These are phyloP conservation scores for Lepisosteus oculatus DNA, from an alignment of 2,113 vertebrate species.

Conservation along the genomic window DNA sequence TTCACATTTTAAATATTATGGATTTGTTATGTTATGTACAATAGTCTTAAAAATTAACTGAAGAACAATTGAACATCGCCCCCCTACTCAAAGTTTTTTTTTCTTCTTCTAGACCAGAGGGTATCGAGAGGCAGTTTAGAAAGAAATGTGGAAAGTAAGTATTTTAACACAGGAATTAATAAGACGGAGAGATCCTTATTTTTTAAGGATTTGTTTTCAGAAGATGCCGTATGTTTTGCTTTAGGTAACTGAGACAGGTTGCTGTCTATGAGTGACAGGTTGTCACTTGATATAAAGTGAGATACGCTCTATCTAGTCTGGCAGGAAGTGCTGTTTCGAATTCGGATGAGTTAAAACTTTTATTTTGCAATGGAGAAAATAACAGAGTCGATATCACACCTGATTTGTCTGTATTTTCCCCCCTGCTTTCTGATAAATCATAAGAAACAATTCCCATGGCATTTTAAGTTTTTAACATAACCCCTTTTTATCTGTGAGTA, in stretches of 20 bases:
- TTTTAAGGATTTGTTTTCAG: not conserved
- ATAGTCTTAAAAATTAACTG: too few species aligned
- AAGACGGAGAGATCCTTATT: not conserved
- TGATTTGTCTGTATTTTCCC: not conserved
- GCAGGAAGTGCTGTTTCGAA: not conserved
- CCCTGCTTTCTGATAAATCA: not conserved
- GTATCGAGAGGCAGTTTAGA: slow-evolving; percentile 89
- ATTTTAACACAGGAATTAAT: not conserved
- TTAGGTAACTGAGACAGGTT: too few species aligned
- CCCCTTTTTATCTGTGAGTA: not conserved
- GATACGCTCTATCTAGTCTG: not conserved
- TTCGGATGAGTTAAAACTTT: not conserved
- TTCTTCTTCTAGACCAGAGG: slow-evolving; percentile 69
- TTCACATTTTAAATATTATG: too few species aligned
- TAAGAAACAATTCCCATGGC: not conserved
- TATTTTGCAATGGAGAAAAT: not conserved
- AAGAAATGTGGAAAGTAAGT: slow-evolving; percentile 94
- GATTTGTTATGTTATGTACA: too few species aligned
- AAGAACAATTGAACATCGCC: too few species aligned
- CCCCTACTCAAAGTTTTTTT: not conserved
- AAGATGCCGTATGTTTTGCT: not conserved
- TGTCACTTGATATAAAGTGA: too few species aligned
- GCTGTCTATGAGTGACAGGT: too few species aligned
- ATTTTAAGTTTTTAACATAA: not conserved
- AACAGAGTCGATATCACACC: not conserved